Conservation (phyloP, 2,113 vertebrate species). For the Cynopterus brachyotis region DNA sequence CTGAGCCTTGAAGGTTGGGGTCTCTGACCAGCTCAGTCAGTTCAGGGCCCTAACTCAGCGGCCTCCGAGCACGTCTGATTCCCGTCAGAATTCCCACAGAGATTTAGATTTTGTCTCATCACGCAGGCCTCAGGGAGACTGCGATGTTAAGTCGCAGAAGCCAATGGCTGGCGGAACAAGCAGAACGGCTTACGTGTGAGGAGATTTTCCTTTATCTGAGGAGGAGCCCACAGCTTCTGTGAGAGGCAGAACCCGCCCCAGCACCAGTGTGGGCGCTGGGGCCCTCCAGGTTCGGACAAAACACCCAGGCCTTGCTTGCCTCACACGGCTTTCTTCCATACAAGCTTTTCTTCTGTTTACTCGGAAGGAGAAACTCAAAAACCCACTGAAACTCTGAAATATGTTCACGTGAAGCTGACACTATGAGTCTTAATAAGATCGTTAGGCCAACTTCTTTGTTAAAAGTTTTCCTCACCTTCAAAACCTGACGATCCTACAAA, state of each 20-base stretch:
- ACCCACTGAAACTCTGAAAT: not conserved
- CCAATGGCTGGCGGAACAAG: not conserved
- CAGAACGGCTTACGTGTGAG: rapidly evolving
- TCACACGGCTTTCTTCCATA: rapidly evolving
- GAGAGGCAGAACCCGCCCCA: rapidly evolving
- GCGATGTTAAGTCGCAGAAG: rapidly evolving
- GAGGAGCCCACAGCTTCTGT: not conserved
- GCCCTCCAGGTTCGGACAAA: not conserved
- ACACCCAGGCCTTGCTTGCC: rapidly evolving
- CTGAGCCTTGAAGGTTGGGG: not conserved
- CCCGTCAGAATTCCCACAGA: not conserved
- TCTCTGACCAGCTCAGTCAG: rapidly evolving
- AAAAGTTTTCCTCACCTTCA: not conserved
- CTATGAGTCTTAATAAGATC: not conserved
- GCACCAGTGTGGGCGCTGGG: rapidly evolving
- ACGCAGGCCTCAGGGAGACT: not conserved
- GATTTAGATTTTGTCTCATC: not conserved
- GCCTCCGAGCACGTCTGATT: rapidly evolving
- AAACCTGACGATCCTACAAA: not conserved
- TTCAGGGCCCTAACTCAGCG: no score
- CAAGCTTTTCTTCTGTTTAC: not conserved
- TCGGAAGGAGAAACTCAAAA: not conserved
- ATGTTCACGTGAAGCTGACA: not conserved
- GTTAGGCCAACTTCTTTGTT: not conserved
- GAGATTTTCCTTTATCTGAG: no score